phyloP scores from a whole-genome alignment of 2,113 vertebrate genomes.

The Lucifuga dentata region DNA sequence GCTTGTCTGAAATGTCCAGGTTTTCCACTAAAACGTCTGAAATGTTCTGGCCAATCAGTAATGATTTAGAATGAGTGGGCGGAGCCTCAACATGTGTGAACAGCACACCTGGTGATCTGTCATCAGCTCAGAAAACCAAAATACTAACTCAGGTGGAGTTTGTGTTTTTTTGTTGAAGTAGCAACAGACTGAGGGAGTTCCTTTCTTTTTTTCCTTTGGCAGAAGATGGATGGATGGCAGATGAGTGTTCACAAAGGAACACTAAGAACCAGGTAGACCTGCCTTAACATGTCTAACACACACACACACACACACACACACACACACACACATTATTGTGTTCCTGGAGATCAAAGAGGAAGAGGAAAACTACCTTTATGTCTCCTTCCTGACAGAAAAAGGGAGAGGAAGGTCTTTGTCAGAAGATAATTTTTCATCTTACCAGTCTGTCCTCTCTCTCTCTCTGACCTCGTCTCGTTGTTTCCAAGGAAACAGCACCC shows the following conservation, averaged over 20 bases:
- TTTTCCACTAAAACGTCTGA: too few species aligned
- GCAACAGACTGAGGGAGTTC: too few species aligned
- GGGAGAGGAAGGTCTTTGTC: too few species aligned
- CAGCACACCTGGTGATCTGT: background rate
- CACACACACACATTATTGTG: too few species aligned
- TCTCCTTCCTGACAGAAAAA: background rate
- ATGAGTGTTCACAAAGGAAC: conserved; percentile 43
- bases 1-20: too few species aligned
- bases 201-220: background rate
- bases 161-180: too few species aligned
- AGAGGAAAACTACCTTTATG: background rate
- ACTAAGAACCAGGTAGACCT: conserved; percentile 64
- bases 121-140: conserved; percentile 1
- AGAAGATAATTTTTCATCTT: too few species aligned
- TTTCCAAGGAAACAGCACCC: conserved; percentile 56
- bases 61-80: too few species aligned
- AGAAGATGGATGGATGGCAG: conserved; percentile 71
- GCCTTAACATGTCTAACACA: conserved; percentile 10
- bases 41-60: too few species aligned
- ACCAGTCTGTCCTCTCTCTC: background rate
- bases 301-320: too few species aligned
- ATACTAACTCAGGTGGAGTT: too few species aligned
- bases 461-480: conserved; percentile 19
- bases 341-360: conserved; percentile 13
- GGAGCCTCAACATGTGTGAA: too few species aligned